phyloP scores from a whole-genome alignment of 2,113 vertebrate species.

The Calidris pygmaea region DNA sequence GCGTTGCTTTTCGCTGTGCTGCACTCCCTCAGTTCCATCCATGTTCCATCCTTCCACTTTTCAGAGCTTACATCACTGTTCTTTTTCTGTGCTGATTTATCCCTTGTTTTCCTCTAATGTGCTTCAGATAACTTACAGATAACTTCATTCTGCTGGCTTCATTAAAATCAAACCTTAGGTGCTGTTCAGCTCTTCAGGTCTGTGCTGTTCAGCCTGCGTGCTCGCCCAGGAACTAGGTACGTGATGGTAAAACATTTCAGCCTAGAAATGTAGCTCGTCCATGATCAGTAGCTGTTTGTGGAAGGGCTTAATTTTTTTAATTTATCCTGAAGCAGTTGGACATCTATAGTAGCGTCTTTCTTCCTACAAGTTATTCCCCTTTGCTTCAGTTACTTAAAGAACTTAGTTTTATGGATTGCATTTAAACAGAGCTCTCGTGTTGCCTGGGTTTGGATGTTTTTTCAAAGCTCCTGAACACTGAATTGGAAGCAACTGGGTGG shows the following conservation, averaged over 20 bases:
- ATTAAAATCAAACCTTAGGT: neutral
- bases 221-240: neutral
- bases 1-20: neutral
- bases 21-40: neutral
- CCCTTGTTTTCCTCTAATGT: neutral
- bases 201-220: neutral
- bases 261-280: neutral
- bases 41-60: neutral
- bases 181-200: neutral
- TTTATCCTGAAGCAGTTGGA: neutral
- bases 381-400: neutral
- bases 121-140: neutral
- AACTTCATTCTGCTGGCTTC: neutral
- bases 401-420: neutral
- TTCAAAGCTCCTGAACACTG: neutral
- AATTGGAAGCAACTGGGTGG: neutral
- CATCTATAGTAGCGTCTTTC: neutral
- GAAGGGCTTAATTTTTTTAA: neutral
- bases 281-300: neutral
- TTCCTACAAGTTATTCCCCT: neutral
- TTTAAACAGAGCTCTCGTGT: fast-evolving
- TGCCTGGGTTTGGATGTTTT: neutral
- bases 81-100: neutral
- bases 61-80: neutral
- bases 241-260: neutral